Evolutionary conservation across 2,113 vertebrate species (phyloP).

Genomic region (Pelecanoides urinatrix): DNA sequence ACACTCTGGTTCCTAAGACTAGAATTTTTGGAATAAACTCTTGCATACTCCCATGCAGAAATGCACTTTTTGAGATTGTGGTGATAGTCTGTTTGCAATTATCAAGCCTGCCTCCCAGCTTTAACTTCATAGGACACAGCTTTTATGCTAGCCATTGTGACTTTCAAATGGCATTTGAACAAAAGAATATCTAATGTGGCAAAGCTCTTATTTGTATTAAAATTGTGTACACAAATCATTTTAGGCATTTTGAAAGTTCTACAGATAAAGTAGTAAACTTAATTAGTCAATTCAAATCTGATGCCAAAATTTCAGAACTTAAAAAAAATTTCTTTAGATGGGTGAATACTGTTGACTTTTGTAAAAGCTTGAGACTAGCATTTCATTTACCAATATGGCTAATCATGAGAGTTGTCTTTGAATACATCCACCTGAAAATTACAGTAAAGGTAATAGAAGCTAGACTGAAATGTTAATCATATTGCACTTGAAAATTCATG

Average conservation of each 20-base stretch:
- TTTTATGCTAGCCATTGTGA: conserved; percentile 44
- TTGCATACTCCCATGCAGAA: neutral
- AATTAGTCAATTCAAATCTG: neutral
- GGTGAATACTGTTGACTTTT: neutral
- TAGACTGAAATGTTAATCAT: neutral
- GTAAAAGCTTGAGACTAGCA: neutral
- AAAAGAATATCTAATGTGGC: conserved; percentile 63
- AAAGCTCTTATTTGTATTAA: conserved; percentile 33
- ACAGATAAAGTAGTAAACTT: neutral
- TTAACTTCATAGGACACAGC: neutral
- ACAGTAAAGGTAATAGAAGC: neutral
- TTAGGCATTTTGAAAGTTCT: neutral
- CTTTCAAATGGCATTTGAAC: conserved; percentile 47
- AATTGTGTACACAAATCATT: neutral
- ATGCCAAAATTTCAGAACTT: neutral
- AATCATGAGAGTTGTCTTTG: neutral
- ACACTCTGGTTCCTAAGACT: neutral
- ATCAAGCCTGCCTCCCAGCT: conserved; percentile 2
- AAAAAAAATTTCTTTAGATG: neutral
- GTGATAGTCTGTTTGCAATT: conserved; percentile 8
- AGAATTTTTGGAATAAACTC: neutral
- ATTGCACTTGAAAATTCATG: neutral
- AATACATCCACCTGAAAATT: neutral
- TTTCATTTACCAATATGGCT: neutral
- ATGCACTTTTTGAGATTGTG: neutral